Evolutionary conservation across 1,140 invertebrate species (phyloP).

Genomic region (Drosophila sucinea): DNA sequence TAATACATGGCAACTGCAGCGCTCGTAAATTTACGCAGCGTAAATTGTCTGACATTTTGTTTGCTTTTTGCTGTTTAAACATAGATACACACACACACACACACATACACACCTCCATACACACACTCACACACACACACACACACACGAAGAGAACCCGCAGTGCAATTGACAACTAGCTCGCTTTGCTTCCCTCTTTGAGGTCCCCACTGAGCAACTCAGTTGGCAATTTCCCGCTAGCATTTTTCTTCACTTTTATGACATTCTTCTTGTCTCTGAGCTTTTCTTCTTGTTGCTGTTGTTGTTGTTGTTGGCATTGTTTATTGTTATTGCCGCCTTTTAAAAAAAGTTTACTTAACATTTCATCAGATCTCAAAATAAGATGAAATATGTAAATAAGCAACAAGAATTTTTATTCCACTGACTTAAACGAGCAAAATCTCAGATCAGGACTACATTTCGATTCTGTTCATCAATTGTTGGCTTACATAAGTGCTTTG

Average conservation of each 20-base stretch:
- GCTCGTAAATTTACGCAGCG: constrained; percentile 65
- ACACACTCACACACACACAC: constrained; percentile 15
- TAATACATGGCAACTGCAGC: constrained; percentile 71
- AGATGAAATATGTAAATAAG: neutral
- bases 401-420: neutral
- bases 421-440: neutral
- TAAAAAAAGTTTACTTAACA: constrained; percentile 20
- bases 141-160: constrained; percentile 16
- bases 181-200: constrained; percentile 31
- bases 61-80: constrained; percentile 44
- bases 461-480: too few species aligned
- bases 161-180: constrained; percentile 67
- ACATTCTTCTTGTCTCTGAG: constrained; percentile 41
- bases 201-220: constrained; percentile 47
- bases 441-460: too few species aligned
- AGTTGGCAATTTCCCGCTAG: constrained; percentile 53
- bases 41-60: constrained; percentile 50
- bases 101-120: constrained; percentile 26
- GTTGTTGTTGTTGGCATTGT: constrained; percentile 17
- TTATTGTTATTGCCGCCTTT: constrained; percentile 22
- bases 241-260: constrained; percentile 65
- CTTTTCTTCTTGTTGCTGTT: constrained; percentile 28
- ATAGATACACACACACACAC: constrained; percentile 31
- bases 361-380: constrained; percentile 18
- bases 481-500: too few species aligned